Evolutionary conservation across 2,888 invertebrate species (phyloP).

Genomic region (Spodoptera littoralis): DNA sequence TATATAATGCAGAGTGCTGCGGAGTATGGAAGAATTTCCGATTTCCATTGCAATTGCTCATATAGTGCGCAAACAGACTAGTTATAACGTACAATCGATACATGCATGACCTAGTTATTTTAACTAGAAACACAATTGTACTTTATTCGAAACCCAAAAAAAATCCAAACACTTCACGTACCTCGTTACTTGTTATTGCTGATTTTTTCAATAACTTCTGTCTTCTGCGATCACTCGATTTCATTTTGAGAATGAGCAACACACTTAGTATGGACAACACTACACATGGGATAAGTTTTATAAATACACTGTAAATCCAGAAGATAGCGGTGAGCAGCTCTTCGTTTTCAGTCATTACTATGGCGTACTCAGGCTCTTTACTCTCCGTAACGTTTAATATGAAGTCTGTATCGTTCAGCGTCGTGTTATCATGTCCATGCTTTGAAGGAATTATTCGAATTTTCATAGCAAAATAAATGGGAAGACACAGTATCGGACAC

Average conservation of each 20-base stretch:
- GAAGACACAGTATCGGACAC: constrained; percentile 95
- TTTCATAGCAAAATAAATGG: constrained; percentile 94
- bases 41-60: background rate
- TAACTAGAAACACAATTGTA: constrained; percentile 17
- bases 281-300: constrained; percentile 97
- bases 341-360: constrained; percentile 91
- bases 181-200: constrained; percentile 80
- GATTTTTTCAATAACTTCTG: constrained; percentile 90
- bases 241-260: constrained; percentile 92
- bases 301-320: constrained; percentile 97
- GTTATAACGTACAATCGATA: constrained; percentile 13
- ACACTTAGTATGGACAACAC: constrained; percentile 95
- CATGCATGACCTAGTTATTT: constrained; percentile 14
- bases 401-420: constrained; percentile 64
- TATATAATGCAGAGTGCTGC: constrained; percentile 14
- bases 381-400: constrained; percentile 62
- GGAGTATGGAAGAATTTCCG: constrained; percentile 1
- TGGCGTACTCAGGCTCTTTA: constrained; percentile 89
- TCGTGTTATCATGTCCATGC: constrained; percentile 60
- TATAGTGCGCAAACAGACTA: constrained; percentile 9
- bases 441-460: constrained; percentile 85
- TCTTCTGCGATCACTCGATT: constrained; percentile 94
- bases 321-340: constrained; percentile 92
- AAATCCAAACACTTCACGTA: constrained; percentile 53
- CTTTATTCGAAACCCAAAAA: constrained; percentile 14